A percentile compares a stretch with the other conserved stretches of the same genome.
Evolutionary conservation across 1,140 invertebrate genomes (phyloP).

Genomic region (Drosophila subpulchrella): DNA sequence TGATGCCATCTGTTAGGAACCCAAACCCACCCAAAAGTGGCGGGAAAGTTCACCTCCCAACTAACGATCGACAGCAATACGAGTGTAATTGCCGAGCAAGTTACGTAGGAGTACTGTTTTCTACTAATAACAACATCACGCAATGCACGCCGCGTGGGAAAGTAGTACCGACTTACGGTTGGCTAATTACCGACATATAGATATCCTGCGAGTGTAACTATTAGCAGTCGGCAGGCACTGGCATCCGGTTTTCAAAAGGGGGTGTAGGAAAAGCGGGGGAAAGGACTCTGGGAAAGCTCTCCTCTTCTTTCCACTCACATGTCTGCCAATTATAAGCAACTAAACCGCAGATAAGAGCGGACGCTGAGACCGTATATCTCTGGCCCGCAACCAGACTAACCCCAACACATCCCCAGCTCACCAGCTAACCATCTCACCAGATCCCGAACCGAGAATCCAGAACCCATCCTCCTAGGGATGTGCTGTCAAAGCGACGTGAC

Average conservation of each 20-base stretch:
- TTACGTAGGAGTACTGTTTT: slow-evolving; percentile 34
- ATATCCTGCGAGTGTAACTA: slow-evolving; percentile 48
- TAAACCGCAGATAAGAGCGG: slow-evolving; percentile 80
- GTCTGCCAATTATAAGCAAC: slow-evolving; percentile 82
- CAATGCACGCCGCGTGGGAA: slow-evolving; percentile 66
- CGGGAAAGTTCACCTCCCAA: slow-evolving; percentile 36
- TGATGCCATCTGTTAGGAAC: slow-evolving; percentile 72
- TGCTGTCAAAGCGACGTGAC: slow-evolving; percentile 80
- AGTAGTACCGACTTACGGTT: slow-evolving; percentile 52
- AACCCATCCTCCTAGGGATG: slow-evolving; percentile 33
- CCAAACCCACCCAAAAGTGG: slow-evolving; percentile 9
- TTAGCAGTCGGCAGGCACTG: slow-evolving; percentile 49
- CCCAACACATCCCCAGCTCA: slow-evolving; percentile 28
- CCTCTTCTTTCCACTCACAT: slow-evolving; percentile 57
- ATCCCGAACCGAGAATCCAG: neutral
- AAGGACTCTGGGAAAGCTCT: slow-evolving; percentile 53
- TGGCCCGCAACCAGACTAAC: slow-evolving; percentile 45
- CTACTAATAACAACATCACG: slow-evolving; percentile 59
- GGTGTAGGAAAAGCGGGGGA: neutral
- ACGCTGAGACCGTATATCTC: slow-evolving; percentile 61
- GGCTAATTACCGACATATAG: slow-evolving; percentile 57
- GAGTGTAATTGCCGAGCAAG: slow-evolving; percentile 46
- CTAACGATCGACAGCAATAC: slow-evolving; percentile 49
- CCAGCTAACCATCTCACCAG: neutral
- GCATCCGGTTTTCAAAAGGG: slow-evolving; percentile 42